Base-by-base conservation (phyloP, 2,797 vertebrate genomes). In the Halcyon badia region DNA sequence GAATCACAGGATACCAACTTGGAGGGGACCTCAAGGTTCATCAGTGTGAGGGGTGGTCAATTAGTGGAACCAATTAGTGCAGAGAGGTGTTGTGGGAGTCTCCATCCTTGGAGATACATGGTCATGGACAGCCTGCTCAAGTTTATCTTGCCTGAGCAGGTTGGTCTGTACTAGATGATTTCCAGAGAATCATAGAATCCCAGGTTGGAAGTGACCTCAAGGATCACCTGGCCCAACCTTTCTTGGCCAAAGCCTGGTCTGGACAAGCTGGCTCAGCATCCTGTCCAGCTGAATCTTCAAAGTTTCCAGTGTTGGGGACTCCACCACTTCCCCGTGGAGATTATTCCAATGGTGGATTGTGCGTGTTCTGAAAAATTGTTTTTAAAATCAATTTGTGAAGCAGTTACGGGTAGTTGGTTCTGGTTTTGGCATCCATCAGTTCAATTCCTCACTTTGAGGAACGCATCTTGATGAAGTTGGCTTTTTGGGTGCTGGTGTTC, bases 391-490 rank as follows among this genome's bases (percentile, higher is more conserved):
- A 22, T 22, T n/a, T 57, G 20, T 33, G n/a, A 22, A 57, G 56
- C 8, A 18, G 52, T 54, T 31, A 54, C 30, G 18, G 52, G 52
- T 54, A 16, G 26, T n/a, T 56, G 37, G 60, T 37, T n/a, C 5
- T 16, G 16, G 58, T 44, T 72, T 57, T n/a, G 8, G 15, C 8
- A 9, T 30, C 64, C 11, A 1, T 41, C 68, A 54, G 22, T 57
- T 17, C 3, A 30, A 31, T 83, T 58, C 37, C 42, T 83, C 25
- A 12, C 0, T 0, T 39, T 17, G 35, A 42, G 26, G 72, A 58
- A 8, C 0, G 0, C 44, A 1, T 20, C 57, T 24, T 20, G 49
- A 33, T 20, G 49, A 33, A 48, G 33, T 28, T 83, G 72, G 64
- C 30, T 66, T 81, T 52, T 64, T 66, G 68, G 48, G 6, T 77